Evolutionary conservation across 2,888 invertebrate species (phyloP), one percentile per base, ranked within the genome.

Genomic region (Spodoptera littoralis): DNA sequence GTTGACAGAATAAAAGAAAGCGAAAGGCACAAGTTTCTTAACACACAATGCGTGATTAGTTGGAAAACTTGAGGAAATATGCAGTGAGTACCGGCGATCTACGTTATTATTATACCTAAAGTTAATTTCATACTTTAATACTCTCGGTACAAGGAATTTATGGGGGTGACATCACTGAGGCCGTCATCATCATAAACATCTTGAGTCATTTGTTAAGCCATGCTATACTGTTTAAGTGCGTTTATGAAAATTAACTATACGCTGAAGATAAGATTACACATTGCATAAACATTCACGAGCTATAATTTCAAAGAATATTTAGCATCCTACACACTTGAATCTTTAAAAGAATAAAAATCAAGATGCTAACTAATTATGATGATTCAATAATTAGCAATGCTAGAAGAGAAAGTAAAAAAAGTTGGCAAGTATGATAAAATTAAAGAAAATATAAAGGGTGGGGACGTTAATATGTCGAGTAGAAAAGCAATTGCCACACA

Each of bases 401-500:
- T n/a, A 11, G 18, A 5, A 13, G 1, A 45, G 3, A 50, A 54
- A 43, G 13, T 42, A 30, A 9, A 42, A 42, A 44, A 51, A 11
- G 4, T 43, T 5, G 11, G 27, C 3, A 48, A 22, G 18, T 47
- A 22, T n/a, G 50, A 36, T 36, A 43, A 51, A 51, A 48, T 53
- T 18, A 60, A 51, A 50, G 56, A 57, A 59, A 52, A 65, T 24
- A 11, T 22, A 47, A 57, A 70, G 61, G 62, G 79, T 56, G 61
- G 76, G 72, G 73, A 65, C 56, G 51, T 69, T 57, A 79, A 74
- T 65, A 65, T 65, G 70, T 74, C 58, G 60, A 72, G 70, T 75
- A 72, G 75, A 73, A 80, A 80, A 79, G 63, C 57, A 72, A 65
- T 80, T 80, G 77, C 64, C 65, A 77, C 80, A 80, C 64, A 71